Conservation (phyloP, 1,140 invertebrate genomes). For the Heterodera carotae region DNA sequence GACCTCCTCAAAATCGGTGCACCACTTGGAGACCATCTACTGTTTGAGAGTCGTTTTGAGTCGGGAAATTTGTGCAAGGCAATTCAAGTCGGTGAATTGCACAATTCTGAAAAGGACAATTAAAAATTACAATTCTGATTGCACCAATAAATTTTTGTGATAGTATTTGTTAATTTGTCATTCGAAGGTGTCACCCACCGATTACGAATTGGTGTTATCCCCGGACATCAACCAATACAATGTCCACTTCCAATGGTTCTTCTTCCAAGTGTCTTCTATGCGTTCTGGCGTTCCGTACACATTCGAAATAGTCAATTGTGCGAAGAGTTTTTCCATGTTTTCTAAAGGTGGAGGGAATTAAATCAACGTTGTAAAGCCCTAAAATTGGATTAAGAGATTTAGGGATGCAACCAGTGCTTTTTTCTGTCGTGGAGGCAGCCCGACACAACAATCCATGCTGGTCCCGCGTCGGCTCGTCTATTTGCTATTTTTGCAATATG, state of each 20-base stretch:
- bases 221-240: constrained; percentile 80
- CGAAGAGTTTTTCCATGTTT: constrained; percentile 85
- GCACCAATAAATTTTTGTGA: too few species aligned
- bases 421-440: constrained; percentile 76
- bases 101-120: neutral
- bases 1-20: constrained; percentile 63
- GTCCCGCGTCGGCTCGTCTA: constrained; percentile 75
- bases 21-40: constrained; percentile 70
- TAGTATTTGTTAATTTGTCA: constrained; percentile 10
- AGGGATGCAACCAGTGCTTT: constrained; percentile 88
- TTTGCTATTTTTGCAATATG: constrained; percentile 77
- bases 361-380: too few species aligned
- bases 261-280: constrained; percentile 83
- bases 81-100: constrained; percentile 75
- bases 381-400: constrained; percentile 23
- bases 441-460: constrained; percentile 73
- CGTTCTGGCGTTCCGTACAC: constrained; percentile 74
- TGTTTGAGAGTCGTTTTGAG: constrained; percentile 93
- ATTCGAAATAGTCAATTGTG: constrained; percentile 88
- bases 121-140: too few species aligned
- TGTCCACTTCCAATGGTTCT: constrained; percentile 85
- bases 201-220: constrained; percentile 90
- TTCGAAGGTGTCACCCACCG: constrained; percentile 65
- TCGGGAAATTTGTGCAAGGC: constrained; percentile 91
- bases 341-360: constrained; percentile 76